A percentile compares a stretch with the other conserved stretches of the same genome.
These are phyloP conservation scores for Chaenogobius annularis DNA, from an alignment of 2,113 vertebrate species.

Conservation along the genomic window DNA sequence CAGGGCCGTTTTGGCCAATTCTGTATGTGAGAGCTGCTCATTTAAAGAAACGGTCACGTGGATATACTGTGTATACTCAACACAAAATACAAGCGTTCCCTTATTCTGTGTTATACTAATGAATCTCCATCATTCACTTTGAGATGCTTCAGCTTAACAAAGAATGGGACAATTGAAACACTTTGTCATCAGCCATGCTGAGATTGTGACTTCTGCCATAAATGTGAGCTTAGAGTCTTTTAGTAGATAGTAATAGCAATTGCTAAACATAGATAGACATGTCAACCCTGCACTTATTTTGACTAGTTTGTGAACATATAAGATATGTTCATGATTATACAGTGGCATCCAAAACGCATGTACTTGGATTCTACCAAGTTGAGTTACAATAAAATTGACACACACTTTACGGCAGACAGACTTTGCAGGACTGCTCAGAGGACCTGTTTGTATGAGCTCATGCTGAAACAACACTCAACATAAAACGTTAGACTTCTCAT, in stretches of 20 bases:
- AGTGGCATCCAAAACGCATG: slow-evolving; percentile 38
- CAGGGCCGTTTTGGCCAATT: background rate
- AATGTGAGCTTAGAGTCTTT: slow-evolving; percentile 50
- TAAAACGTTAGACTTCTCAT: background rate
- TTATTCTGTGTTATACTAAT: background rate
- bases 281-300: slow-evolving; percentile 72
- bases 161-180: background rate
- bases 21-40: slow-evolving; percentile 13
- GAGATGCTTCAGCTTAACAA: background rate
- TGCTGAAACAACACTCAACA: too few species aligned
- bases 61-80: background rate
- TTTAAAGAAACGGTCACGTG: background rate
- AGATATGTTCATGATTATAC: slow-evolving; percentile 61
- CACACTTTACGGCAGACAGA: background rate
- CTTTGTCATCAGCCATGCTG: slow-evolving; percentile 30
- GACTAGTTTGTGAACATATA: slow-evolving; percentile 54
- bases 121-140: background rate
- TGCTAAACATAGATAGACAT: slow-evolving; percentile 57
- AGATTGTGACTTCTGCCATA: slow-evolving; percentile 65
- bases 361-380: background rate
- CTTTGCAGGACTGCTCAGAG: background rate
- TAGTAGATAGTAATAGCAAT: slow-evolving; percentile 46
- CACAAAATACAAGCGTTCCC: too few species aligned
- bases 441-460: background rate
- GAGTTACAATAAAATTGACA: slow-evolving; percentile 6